Evolutionary conservation across 2,888 invertebrate genomes (phyloP).

Genomic region (Pomacea canaliculata): DNA sequence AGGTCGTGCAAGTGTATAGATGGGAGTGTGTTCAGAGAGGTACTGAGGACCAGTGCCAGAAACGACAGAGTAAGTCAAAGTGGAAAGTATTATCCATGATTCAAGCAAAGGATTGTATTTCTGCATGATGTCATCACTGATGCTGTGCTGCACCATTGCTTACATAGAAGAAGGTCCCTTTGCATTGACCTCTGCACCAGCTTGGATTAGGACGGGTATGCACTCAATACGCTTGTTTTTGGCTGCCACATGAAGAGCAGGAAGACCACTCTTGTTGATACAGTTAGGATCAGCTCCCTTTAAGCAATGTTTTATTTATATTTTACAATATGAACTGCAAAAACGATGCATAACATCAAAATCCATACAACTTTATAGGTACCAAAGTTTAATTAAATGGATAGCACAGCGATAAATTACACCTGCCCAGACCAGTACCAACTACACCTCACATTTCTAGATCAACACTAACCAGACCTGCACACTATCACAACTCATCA

Average conservation of each 20-base stretch:
- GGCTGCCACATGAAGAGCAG: conserved; percentile 65
- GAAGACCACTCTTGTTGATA: conserved; percentile 64
- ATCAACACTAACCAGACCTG: too few species aligned
- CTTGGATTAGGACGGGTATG: conserved; percentile 62
- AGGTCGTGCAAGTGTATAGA: too few species aligned
- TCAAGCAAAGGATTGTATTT: too few species aligned
- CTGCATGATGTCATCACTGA: too few species aligned
- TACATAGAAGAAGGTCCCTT: conserved; percentile 65
- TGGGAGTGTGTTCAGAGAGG: too few species aligned
- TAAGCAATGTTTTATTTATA: conserved; percentile 1
- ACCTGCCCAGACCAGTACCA: too few species aligned
- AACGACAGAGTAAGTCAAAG: too few species aligned
- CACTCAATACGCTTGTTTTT: conserved; percentile 64
- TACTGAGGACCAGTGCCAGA: too few species aligned
- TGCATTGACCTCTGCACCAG: conserved; percentile 65
- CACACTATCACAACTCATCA: too few species aligned
- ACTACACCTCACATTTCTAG: too few species aligned
- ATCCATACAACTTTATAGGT: not conserved
- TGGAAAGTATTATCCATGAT: too few species aligned
- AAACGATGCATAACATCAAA: not conserved
- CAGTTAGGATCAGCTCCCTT: conserved; percentile 68
- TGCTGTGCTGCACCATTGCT: conserved; percentile 3
- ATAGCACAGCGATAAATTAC: too few species aligned
- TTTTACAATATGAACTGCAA: not conserved
- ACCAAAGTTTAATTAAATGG: not conserved